Percentiles rank a stretch among this genome's conserved stretches.
These are phyloP conservation scores for Motacilla alba DNA, from an alignment of 2,113 vertebrate species.

Conservation along the genomic window DNA sequence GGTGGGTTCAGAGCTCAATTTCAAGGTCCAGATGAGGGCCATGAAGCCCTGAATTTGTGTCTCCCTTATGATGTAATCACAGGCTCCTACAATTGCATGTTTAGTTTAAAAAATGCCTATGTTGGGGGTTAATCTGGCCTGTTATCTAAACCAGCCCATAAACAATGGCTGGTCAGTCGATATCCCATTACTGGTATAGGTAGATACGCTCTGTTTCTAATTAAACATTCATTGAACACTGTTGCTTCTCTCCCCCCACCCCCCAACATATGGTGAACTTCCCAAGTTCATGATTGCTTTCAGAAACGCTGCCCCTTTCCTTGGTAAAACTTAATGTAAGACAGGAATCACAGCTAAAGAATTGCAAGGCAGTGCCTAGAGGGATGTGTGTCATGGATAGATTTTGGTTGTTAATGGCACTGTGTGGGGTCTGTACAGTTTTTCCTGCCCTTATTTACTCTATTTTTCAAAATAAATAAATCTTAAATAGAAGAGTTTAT, in stretches of 20 bases:
- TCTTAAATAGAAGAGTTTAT: slow-evolving; percentile 37
- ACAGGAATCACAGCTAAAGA: neutral
- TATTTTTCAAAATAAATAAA: slow-evolving; percentile 37
- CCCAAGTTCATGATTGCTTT: slow-evolving; percentile 35
- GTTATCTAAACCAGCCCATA: slow-evolving; percentile 31
- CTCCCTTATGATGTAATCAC: neutral
- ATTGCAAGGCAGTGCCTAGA: neutral
- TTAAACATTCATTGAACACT: slow-evolving; percentile 44
- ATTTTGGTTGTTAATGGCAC: slow-evolving; percentile 6
- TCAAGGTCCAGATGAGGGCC: neutral
- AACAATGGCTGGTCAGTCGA: slow-evolving; percentile 48
- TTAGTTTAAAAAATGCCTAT: neutral
- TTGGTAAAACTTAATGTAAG: neutral
- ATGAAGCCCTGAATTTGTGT: neutral
- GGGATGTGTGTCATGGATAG: neutral
- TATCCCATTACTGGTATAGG: slow-evolving; percentile 54
- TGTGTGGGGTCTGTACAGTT: neutral
- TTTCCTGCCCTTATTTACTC: slow-evolving; percentile 18
- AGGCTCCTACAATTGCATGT: neutral
- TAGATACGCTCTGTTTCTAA: slow-evolving; percentile 60
- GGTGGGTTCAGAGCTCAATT: neutral
- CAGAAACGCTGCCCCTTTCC: neutral
- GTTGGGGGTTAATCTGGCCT: neutral
- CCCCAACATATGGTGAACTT: neutral
- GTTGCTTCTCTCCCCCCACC: neutral